Evolutionary conservation across 2,888 invertebrate genomes (phyloP), one percentile per base, ranked within the genome.

Genomic region (Meta bourneti): DNA sequence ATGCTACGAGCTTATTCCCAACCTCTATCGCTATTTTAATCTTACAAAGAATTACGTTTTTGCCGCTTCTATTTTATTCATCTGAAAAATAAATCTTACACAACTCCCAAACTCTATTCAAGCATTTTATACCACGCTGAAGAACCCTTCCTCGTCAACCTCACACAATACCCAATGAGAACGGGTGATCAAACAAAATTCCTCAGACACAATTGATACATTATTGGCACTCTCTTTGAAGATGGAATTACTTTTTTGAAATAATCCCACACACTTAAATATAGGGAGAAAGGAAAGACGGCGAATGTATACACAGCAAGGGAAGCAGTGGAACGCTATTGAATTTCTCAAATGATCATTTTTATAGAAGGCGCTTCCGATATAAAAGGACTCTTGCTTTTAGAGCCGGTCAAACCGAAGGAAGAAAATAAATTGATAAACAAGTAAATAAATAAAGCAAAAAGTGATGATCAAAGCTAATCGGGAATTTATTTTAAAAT

Each of bases 401-500:
- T 34, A 34, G 34, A 34, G 34, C 34, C 34, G n/a, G 61, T 61
- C 54, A 61, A 19, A 79, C 7, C 6, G 34, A 51, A 51, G 52
- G 72, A 19, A 19, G 7, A 83, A 74, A 74, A 75, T 54, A 20
- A 83, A 83, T 83, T 83, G 34, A n/a, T 20, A 71, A 83, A 71
- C 52, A 83, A 82, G 74, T 4, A 54, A 54, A 54, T 19, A 75
- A 75, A 74, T 20, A 84, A 74, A 19, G 34, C 34, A 77, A 69
- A 77, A 61, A 61, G 19, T 49, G 61, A 70, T 78, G 77, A 77
- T 70, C 77, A 77, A 83, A 85, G 77, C 69, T 85, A 78, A 85
- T 78, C 69, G 69, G 77, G 77, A 85, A 85, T 69, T 77, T 85
- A 85, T 85, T 85, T 85, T 49, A 54, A 75, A 77, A 85, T 70